Evolutionary conservation across 2,113 vertebrate genomes (phyloP).

Genomic region (Alethe diademata): DNA sequence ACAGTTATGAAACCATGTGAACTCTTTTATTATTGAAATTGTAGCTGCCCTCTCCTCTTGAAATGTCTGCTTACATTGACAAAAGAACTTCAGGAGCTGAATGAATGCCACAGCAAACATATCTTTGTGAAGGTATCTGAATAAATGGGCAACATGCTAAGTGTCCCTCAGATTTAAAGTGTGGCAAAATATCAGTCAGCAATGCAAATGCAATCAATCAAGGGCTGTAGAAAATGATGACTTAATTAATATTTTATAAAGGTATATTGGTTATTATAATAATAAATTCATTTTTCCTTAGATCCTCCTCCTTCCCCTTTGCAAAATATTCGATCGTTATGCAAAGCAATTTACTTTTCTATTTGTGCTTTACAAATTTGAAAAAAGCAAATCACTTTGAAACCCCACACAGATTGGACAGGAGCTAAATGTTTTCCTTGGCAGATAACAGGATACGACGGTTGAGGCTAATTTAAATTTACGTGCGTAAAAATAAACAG

Average conservation of each 20-base stretch:
- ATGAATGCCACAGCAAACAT: background rate
- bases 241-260: constrained; percentile 59
- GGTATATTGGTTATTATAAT: constrained; percentile 26
- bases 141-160: background rate
- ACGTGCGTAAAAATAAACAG: background rate
- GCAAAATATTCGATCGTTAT: background rate
- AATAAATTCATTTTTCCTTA: background rate
- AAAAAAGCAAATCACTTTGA: constrained; percentile 12
- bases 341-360: constrained; percentile 23
- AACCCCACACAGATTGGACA: background rate
- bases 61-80: background rate
- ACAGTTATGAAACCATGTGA: background rate
- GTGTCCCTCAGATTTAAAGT: background rate
- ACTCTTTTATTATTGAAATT: background rate
- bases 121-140: background rate
- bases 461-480: constrained; percentile 12
- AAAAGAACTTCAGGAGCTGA: constrained; percentile 26
- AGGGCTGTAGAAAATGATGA: background rate
- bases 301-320: background rate
- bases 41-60: background rate
- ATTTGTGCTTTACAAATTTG: constrained; percentile 18
- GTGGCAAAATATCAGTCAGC: constrained; percentile 10
- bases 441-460: background rate
- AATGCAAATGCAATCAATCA: constrained; percentile 28
- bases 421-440: constrained; percentile 24